Base-by-base conservation (phyloP, 2,888 invertebrate genomes). In the Carpatolechia fugitivella region DNA sequence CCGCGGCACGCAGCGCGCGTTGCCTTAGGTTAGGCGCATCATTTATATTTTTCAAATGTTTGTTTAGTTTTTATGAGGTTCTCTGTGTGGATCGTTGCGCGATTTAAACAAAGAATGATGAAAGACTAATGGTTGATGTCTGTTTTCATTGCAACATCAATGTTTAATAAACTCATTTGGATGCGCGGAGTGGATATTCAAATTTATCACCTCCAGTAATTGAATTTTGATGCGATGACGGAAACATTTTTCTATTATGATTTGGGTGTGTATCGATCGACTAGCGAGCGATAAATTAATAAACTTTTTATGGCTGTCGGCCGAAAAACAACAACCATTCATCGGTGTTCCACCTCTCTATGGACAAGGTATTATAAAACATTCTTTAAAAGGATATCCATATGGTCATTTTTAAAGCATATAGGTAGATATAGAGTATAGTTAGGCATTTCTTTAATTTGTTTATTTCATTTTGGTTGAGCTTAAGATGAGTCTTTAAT, bases 11-110 rank as follows among this genome's bases (percentile, higher is more conserved):
- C 75, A 71, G 72, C 74, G 70, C 69, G 69, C 79, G 84, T 80
- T 82, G 85, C 81, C 78, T 82, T 77, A 74, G 75, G 84, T 88
- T 86, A 86, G 84, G 74, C 78, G 82, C 82, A 85, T 89, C 86
- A 86, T 89, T 90, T 86, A 88, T 89, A 88, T 88, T 87, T 82
- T 85, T 82, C 77, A 81, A 72, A 81, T 83, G 84, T 87, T 85
- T 87, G 83, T 84, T 82, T 85, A 80, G 74, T 82, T 79, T 85
- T 84, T 83, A 81, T 76, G 71, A 73, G 71, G 66, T 76, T 75
- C 78, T 75, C 78, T 78, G 75, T 78, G 77, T 77, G 74, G 76
- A 80, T 75, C 81, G 76, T 75, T 73, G 77, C 65, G 74, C 77
- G 80, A 77, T 80, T 70, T 72, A 85, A 87, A 87, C 87, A 88